Evolutionary conservation across 2,888 invertebrate species (phyloP).

Genomic region (Brachylomia viminalis): DNA sequence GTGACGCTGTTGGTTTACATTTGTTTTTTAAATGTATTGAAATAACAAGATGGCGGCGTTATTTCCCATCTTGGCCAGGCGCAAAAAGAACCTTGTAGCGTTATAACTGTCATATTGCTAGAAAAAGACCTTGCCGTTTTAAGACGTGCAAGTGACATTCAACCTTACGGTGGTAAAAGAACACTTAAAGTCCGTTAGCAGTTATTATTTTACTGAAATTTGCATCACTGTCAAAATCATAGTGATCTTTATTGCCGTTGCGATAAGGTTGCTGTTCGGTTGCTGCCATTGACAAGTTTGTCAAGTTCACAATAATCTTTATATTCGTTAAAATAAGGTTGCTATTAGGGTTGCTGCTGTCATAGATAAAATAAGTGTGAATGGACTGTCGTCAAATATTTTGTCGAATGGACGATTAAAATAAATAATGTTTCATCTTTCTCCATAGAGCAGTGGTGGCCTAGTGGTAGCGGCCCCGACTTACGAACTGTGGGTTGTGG

Average conservation of each 20-base stretch:
- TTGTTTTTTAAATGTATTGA: background rate
- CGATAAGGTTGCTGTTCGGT: too few species aligned
- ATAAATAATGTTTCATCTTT: constrained; percentile 6
- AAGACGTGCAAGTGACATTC: background rate
- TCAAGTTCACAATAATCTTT: too few species aligned
- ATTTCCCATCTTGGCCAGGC: background rate
- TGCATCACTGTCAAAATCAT: too few species aligned
- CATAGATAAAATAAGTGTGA: too few species aligned
- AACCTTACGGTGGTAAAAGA: background rate
- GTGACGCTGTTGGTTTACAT: background rate
- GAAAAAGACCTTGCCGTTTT: background rate
- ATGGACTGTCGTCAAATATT: background rate
- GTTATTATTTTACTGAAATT: too few species aligned
- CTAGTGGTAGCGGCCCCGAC: too few species aligned
- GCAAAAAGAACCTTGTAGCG: background rate
- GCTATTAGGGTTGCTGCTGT: too few species aligned
- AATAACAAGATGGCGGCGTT: background rate
- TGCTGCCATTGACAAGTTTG: too few species aligned
- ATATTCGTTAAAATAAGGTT: too few species aligned
- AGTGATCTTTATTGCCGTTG: too few species aligned
- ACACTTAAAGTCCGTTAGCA: too few species aligned
- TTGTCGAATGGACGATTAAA: background rate
- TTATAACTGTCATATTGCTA: background rate
- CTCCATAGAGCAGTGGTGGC: background rate
- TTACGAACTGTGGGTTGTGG: too few species aligned